Percentiles rank a stretch among this genome's conserved stretches.
These are phyloP conservation scores for Agrotis segetum DNA, from an alignment of 2,888 invertebrate species.

Conservation along the genomic window DNA sequence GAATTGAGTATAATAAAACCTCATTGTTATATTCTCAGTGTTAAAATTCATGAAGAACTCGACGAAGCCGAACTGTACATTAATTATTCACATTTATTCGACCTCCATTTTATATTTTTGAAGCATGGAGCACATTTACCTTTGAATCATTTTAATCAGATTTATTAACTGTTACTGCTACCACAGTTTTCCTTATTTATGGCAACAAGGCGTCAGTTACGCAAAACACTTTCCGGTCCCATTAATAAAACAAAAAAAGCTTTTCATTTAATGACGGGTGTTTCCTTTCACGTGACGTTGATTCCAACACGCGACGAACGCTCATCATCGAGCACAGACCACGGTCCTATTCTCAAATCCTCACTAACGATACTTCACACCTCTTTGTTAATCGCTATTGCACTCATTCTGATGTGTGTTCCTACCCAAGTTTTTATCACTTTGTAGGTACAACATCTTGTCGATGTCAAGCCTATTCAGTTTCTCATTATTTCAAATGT, in stretches of 20 bases:
- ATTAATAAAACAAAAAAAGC: slow-evolving; percentile 39
- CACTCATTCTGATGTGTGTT: slow-evolving; percentile 18
- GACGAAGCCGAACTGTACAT: slow-evolving; percentile 27
- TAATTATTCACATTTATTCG: slow-evolving; percentile 41
- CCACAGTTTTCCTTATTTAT: slow-evolving; percentile 8
- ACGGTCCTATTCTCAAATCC: slow-evolving; percentile 26
- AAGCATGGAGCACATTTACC: slow-evolving; percentile 2
- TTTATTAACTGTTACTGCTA: slow-evolving; percentile 13
- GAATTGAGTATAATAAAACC: slow-evolving; percentile 29
- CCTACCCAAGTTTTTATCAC: slow-evolving; percentile 7
- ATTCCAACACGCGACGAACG: slow-evolving; percentile 40
- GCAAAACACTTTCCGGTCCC: slow-evolving; percentile 40
- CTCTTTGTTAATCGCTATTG: slow-evolving; percentile 28
- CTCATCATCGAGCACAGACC: slow-evolving; percentile 13
- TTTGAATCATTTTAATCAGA: slow-evolving; percentile 5
- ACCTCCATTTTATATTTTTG: slow-evolving; percentile 33
- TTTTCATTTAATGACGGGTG: slow-evolving; percentile 36
- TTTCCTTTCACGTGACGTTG: slow-evolving; percentile 41
- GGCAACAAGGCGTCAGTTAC: slow-evolving; percentile 25
- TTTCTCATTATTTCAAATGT: slow-evolving; percentile 17
- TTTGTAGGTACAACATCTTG: slow-evolving; percentile 11
- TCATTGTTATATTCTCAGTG: slow-evolving; percentile 31
- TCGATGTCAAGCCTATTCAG: slow-evolving; percentile 21
- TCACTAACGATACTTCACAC: slow-evolving; percentile 28
- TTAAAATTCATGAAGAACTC: slow-evolving; percentile 38